Base-by-base conservation (phyloP, 2,888 invertebrate species). In the Trachelus iudaicus region DNA sequence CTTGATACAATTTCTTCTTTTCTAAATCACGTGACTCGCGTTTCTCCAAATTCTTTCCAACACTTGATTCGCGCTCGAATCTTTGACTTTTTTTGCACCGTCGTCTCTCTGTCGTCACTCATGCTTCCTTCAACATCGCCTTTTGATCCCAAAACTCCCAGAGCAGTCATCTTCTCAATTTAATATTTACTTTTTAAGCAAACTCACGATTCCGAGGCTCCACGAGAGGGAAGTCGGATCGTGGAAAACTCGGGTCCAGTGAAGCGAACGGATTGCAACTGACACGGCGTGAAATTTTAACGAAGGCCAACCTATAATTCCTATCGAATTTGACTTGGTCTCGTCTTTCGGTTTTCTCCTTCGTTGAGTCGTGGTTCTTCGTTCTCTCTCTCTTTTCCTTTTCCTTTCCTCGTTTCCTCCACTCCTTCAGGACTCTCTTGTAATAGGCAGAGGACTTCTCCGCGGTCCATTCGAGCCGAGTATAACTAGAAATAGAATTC, bases 221-320 rank as follows among this genome's bases (percentile, higher is more conserved):
- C 0, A 9, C 0, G 23, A 56, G 56, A 56, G 56, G 23, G 1
- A 56, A 56, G 56, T 37, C 68, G 75, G 23, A n/a, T 35, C 80
- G 81, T 75, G 78, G 79, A 69, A 77, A 74, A 77, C 80, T 79
- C 76, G 71, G 30, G 6, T 34, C 34, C 71, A 56, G 56, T 56
- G 9, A 56, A 56, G 71, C 71, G 34, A 76, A 76, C 75, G 78
- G 77, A 68, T 76, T 79, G 78, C 80, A 80, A 76, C 75, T 81
- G 81, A 81, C 81, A 76, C 34, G 73, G 75, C 78, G 76, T 84
- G 80, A 85, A 85, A 82, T 82, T 85, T 85, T 84, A 82, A 84
- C 81, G 79, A 82, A 81, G 77, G 31, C 71, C 56, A 76, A n/a
- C 76, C 34, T 15, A 35, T n/a, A 69, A 75, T 40, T 79, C 78